Evolutionary conservation across 1,140 invertebrate genomes (phyloP).

Genomic region (Dendrolimus kikuchii): DNA sequence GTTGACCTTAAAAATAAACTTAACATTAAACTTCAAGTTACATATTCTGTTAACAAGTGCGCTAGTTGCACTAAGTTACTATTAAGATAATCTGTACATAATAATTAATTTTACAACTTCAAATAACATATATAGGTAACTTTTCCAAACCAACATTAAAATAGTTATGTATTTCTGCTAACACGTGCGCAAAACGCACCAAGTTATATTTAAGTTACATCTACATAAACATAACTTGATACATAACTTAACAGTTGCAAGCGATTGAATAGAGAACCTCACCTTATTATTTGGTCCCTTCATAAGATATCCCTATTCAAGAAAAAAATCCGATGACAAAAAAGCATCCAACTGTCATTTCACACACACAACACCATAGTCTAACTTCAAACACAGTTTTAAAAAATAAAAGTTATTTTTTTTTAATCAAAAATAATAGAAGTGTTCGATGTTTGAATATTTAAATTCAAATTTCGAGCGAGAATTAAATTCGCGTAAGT

Average conservation of each 20-base stretch:
- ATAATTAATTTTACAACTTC: too few relatives aligned
- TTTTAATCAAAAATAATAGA: background rate
- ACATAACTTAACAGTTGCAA: conserved; percentile 11
- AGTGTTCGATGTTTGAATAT: conserved; percentile 1
- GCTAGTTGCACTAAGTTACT: too few relatives aligned
- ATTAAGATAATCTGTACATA: too few relatives aligned
- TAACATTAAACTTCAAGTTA: too few relatives aligned
- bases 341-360: conserved; percentile 41
- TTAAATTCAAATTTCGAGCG: conserved; percentile 13
- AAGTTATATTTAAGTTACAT: background rate
- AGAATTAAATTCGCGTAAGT: conserved; percentile 29
- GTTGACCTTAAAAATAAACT: too few relatives aligned
- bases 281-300: conserved; percentile 39
- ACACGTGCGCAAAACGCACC: too few relatives aligned
- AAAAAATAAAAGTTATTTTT: conserved; percentile 4
- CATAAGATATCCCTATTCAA: conserved; percentile 45
- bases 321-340: conserved; percentile 36
- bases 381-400: conserved; percentile 11
- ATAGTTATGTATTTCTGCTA: too few relatives aligned
- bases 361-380: conserved; percentile 34
- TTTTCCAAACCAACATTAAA: too few relatives aligned
- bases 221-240: conserved; percentile 6
- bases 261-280: conserved; percentile 24
- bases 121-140: too few relatives aligned
- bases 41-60: too few relatives aligned